Percentiles rank a stretch among this genome's conserved stretches.
Evolutionary conservation across 2,888 invertebrate genomes (phyloP).

Genomic region (Thereva nobilitata): DNA sequence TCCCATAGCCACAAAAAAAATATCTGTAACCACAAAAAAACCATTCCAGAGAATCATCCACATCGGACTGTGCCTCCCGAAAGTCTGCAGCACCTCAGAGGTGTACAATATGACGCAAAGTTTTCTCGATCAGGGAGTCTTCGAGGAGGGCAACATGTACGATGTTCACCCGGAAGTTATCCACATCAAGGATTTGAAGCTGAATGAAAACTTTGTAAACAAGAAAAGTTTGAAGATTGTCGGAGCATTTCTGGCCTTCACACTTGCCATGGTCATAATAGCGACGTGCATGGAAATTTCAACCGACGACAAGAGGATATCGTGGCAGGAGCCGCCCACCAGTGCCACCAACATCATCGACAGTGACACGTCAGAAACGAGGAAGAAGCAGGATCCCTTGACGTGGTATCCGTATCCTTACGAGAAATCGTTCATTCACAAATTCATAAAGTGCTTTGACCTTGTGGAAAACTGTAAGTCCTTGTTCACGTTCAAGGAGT

Average conservation of each 20-base stretch:
- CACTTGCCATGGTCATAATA: slow-evolving; percentile 47
- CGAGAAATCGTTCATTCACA: slow-evolving; percentile 31
- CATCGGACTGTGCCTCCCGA: slow-evolving; percentile 62
- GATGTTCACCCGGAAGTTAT: slow-evolving; percentile 55
- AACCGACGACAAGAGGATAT: neutral
- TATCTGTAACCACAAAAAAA: neutral
- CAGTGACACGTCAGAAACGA: neutral
- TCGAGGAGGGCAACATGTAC: slow-evolving; percentile 53
- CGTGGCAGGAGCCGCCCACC: neutral
- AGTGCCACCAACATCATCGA: neutral
- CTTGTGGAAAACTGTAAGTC: slow-evolving; percentile 50
- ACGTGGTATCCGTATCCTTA: slow-evolving; percentile 28
- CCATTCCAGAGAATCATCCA: slow-evolving; percentile 57
- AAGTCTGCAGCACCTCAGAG: slow-evolving; percentile 57
- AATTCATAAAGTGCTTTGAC: slow-evolving; percentile 54
- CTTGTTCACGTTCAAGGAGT: slow-evolving; percentile 49
- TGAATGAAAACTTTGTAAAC: slow-evolving; percentile 51
- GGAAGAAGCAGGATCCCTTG: slow-evolving; percentile 2
- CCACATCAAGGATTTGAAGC: slow-evolving; percentile 54
- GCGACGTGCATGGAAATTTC: slow-evolving; percentile 37
- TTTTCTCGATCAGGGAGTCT: slow-evolving; percentile 49
- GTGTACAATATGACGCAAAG: slow-evolving; percentile 52
- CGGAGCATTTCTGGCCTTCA: slow-evolving; percentile 47
- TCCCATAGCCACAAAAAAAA: neutral
- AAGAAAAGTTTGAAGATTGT: slow-evolving; percentile 53